Conservation (phyloP, 2,797 vertebrate genomes). For the Lacerta bilineata region DNA sequence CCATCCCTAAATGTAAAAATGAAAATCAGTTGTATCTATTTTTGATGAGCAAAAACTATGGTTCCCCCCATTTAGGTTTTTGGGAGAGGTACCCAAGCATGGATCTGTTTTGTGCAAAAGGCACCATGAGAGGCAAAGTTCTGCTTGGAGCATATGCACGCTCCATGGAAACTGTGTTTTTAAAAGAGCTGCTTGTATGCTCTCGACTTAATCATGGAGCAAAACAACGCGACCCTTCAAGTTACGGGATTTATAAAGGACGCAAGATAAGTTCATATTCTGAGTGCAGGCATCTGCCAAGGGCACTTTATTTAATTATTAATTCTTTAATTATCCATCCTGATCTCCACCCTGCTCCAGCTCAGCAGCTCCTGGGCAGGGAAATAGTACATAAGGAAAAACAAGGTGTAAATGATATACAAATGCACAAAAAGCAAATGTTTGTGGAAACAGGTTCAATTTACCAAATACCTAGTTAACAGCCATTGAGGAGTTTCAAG, state of each 20-base stretch:
- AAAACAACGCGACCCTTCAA: neutral
- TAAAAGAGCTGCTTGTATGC: neutral
- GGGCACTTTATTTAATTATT: neutral
- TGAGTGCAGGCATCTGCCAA: neutral
- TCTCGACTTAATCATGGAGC: neutral
- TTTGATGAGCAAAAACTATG: neutral
- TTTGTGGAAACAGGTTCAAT: neutral
- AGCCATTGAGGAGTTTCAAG: neutral
- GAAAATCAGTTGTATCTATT: neutral
- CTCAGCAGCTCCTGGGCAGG: neutral
- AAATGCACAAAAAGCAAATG: neutral
- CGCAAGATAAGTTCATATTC: neutral
- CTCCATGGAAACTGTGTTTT: constrained; percentile 28
- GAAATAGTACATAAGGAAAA: neutral
- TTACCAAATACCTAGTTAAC: too few relatives aligned
- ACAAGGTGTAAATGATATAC: too few relatives aligned
- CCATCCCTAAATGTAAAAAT: neutral
- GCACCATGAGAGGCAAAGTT: constrained; percentile 34
- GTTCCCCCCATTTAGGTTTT: neutral
- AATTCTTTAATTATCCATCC: constrained; percentile 4
- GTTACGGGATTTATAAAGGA: neutral
- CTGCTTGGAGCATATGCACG: constrained; percentile 19
- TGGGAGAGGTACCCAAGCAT: neutral
- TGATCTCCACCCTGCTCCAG: neutral
- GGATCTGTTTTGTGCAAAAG: neutral